phyloP scores from a whole-genome alignment of 2,888 invertebrate genomes.

The Amiota minor region DNA sequence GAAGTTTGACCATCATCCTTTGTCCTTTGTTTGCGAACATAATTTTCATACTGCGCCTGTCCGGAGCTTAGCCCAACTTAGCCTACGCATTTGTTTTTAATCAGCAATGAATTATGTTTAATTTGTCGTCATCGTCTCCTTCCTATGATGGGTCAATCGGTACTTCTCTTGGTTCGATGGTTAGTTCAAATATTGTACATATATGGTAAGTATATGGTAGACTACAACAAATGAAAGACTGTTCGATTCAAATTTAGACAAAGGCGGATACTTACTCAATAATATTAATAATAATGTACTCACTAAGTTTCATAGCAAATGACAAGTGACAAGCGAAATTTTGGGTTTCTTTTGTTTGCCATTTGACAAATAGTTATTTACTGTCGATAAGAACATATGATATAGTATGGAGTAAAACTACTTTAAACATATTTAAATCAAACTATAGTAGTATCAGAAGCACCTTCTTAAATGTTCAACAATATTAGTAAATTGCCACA shows the following conservation, averaged over 20 bases:
- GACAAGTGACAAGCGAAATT: not conserved
- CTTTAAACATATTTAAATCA: too few relatives aligned
- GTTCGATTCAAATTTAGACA: not conserved
- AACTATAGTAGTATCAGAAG: too few relatives aligned
- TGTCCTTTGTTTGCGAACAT: slow-evolving; percentile 19
- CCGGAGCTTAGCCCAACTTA: not conserved
- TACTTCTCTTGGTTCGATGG: too few relatives aligned
- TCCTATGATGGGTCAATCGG: not conserved
- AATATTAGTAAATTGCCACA: too few relatives aligned
- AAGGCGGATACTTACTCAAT: not conserved
- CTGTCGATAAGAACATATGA: not conserved
- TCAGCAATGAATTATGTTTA: slow-evolving; percentile 28
- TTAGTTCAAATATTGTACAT: too few relatives aligned
- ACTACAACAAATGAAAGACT: too few relatives aligned
- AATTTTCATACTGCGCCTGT: not conserved
- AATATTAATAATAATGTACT: not conserved
- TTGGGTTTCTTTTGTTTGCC: not conserved
- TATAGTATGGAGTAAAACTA: too few relatives aligned
- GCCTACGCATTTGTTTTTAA: slow-evolving; percentile 28
- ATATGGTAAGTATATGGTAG: too few relatives aligned
- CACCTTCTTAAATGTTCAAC: too few relatives aligned
- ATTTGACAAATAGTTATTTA: slow-evolving; percentile 6
- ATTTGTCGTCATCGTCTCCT: slow-evolving; percentile 2
- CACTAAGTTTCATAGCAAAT: not conserved
- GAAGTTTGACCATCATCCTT: not conserved